Evolutionary conservation across 1,140 invertebrate genomes (phyloP).

Genomic region (Camponotus floridanus): DNA sequence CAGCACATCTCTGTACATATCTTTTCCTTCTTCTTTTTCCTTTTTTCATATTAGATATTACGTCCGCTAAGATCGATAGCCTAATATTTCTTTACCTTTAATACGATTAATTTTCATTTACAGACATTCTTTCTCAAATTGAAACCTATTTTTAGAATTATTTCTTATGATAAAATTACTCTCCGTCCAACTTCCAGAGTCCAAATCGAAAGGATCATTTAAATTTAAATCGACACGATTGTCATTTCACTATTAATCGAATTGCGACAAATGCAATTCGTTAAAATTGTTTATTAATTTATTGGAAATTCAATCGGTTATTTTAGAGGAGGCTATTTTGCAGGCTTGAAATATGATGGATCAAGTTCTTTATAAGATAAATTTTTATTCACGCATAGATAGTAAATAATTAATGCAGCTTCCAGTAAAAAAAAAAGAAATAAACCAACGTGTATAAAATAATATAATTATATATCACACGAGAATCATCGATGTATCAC

Average conservation of each 20-base stretch:
- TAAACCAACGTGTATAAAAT: background rate
- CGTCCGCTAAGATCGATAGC: background rate
- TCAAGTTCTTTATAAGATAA: background rate
- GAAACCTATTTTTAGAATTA: background rate
- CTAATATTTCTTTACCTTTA: background rate
- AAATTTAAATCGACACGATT: background rate
- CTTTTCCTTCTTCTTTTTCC: background rate
- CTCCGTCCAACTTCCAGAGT: background rate
- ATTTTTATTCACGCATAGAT: background rate
- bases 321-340: background rate
- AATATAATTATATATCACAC: background rate
- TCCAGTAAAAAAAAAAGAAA: background rate
- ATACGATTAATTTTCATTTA: background rate
- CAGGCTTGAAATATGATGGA: background rate
- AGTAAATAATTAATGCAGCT: background rate
- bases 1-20: background rate
- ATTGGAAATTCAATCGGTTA: background rate
- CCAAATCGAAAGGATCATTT: background rate
- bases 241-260: conserved; percentile 29
- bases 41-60: background rate
- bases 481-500: background rate
- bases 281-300: background rate
- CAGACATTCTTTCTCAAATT: background rate
- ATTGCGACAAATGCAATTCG: background rate
- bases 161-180: background rate